Evolutionary conservation across 2,888 invertebrate genomes (phyloP).

Genomic region (Eilema depressum): DNA sequence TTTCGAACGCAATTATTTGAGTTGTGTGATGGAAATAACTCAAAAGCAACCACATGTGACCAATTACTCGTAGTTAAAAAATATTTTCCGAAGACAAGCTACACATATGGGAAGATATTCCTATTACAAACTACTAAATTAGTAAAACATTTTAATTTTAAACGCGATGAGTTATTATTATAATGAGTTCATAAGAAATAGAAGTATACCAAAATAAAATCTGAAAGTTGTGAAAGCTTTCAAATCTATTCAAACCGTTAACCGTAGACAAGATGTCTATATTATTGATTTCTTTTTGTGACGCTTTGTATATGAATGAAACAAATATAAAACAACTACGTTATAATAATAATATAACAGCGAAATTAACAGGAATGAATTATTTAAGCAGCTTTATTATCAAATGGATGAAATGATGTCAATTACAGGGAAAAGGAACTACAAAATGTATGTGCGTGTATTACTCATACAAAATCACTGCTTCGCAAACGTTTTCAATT

Average conservation of each 20-base stretch:
- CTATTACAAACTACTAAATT: conserved; percentile 44
- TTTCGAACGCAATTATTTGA: conserved; percentile 29
- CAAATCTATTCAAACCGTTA: conserved; percentile 3
- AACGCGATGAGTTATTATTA: conserved; percentile 14
- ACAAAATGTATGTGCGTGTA: conserved; percentile 2
- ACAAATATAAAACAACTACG: neutral
- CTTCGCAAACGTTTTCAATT: conserved; percentile 56
- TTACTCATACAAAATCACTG: conserved; percentile 46
- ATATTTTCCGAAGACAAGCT: conserved; percentile 43
- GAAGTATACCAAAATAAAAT: conserved; percentile 14
- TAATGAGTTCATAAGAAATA: conserved; percentile 9
- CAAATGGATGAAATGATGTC: neutral
- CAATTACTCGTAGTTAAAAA: conserved; percentile 51
- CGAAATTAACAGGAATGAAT: neutral
- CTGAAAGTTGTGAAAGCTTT: conserved; percentile 15
- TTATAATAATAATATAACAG: neutral
- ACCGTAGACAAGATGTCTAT: neutral
- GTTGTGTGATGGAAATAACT: conserved; percentile 29
- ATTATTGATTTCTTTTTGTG: neutral
- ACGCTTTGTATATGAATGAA: neutral
- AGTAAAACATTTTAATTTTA: conserved; percentile 22
- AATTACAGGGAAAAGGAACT: conserved; percentile 25
- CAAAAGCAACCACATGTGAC: conserved; percentile 48
- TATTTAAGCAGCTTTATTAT: neutral
- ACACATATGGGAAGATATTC: conserved; percentile 46